Evolutionary conservation across 2,113 vertebrate genomes (phyloP), one percentile per base, ranked within the genome.

Genomic region (Hippocampus abdominalis): DNA sequence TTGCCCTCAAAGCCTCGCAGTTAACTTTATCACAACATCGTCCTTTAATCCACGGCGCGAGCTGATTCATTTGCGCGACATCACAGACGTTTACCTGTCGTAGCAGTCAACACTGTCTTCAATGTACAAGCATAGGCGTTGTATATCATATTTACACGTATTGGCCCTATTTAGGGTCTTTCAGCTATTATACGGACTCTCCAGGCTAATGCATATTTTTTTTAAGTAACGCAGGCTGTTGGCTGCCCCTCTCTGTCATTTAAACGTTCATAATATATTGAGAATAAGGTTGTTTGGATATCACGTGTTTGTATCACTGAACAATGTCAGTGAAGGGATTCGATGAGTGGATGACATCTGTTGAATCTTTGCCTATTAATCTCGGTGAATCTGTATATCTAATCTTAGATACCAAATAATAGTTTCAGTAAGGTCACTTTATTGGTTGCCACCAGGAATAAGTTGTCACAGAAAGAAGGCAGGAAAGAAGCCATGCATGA

Each of bases 11-110:
- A 39, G 23, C 36, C 32, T 40, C 53, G 44, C 15, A 23, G 66
- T 18, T 59, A 81, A 85, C 74, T 86, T 87, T 74, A 0, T 25
- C 20, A 70, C 59, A 21, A 32, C 42, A 8, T 49, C 3, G 2
- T 12, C 0, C 23, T 72, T 49, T 60, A 29, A 3, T n/a, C 42
- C 27, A 0, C 16, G 10, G 0, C n/a, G 18, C 9, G 15, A 60
- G 32, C 16, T 60, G 57, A 60, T 60, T 16, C 57, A 18, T 32
- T 60, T 18, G 2, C 12, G 2, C 57, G 57, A 18, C 36, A 68
- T 51, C 2, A 16, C 49, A 18, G 12, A 16, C 54, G 40, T 44
- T 49, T 32, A 32, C 57, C 27, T 60, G 27, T 60, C 57, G 57
- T 60, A 32, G 57, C 57, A 32, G 29, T 60, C 57, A 60, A 60